Base-by-base conservation (phyloP, 2,113 vertebrate genomes). In the Crotophaga sulcirostris region DNA sequence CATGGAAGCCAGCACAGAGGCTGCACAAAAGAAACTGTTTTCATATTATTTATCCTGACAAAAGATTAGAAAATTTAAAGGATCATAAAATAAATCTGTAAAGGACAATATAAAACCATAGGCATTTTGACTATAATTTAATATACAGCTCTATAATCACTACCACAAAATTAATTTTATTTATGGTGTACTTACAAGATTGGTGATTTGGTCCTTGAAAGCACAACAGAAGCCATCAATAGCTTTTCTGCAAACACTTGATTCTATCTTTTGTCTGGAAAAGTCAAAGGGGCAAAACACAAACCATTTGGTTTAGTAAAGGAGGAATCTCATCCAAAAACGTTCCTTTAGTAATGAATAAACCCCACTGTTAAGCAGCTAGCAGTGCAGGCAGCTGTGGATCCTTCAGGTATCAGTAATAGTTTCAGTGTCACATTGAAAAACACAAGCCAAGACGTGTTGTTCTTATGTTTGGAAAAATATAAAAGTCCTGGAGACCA, bases 141-240 rank as follows among this genome's bases (percentile, higher is more conserved):
- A 59, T 10, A 52, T 6, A 63, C 40, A 81, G 60, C 36, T 88
- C 76, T 64, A 20, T 29, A 54, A 49, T n/a, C 18, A 21, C 15
- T 29, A 17, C 14, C 31, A 74, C 25, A 70, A 64, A 73, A 44
- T 1, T 51, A 11, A 47, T 84, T 76, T 80, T 84, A 59, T 59
- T 93, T 51, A 59, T 4, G 10, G 6, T 47, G 18, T 94, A 97
- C 98, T 98, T 96, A 99, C 99, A 94, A 95, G 97, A 90, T 98
- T 96, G 9, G 95, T 86, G 55, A 99, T 96, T 31, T 99, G 98
- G 19, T 98, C 97, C 97, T 98, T 96, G 90, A 99, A 97, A 47
- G 91, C 97, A 42, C 86, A 89, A 93, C 96, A 97, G 94, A 99
- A 98, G 38, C 49, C 82, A 90, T 90, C 62, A 29, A 99, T 73